Evolutionary conservation across 2,888 invertebrate genomes (phyloP).

Genomic region (Eristalis tenax): DNA sequence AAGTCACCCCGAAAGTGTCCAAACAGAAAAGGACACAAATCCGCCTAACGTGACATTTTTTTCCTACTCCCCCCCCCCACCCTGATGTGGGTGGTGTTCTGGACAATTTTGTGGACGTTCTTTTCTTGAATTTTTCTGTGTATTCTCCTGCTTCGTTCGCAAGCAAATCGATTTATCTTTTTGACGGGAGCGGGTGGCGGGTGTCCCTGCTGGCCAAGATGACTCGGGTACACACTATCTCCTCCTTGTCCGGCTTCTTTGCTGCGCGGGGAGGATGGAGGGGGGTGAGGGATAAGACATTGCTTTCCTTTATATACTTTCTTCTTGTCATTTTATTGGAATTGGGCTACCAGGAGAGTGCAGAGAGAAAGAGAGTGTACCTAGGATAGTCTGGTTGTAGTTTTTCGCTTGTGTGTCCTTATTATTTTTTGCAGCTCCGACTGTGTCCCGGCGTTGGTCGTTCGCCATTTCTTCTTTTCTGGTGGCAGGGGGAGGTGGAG

Average conservation of each 20-base stretch:
- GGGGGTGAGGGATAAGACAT: slow-evolving; percentile 46
- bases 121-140: not conserved
- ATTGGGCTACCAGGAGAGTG: slow-evolving; percentile 66
- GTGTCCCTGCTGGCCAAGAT: slow-evolving; percentile 48
- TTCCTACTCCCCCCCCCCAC: not conserved
- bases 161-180: slow-evolving; percentile 69
- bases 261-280: not conserved
- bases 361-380: not conserved
- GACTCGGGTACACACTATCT: slow-evolving; percentile 52
- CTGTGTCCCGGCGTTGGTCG: slow-evolving; percentile 21
- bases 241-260: slow-evolving; percentile 12
- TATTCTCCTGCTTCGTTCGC: slow-evolving; percentile 11
- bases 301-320: slow-evolving; percentile 51
- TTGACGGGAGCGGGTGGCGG: not conserved
- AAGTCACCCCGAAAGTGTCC: slow-evolving; percentile 72
- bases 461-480: slow-evolving; percentile 53
- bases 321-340: slow-evolving; percentile 64
- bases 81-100: slow-evolving; percentile 20
- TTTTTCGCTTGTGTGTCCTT: slow-evolving; percentile 11
- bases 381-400: slow-evolving; percentile 51
- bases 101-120: slow-evolving; percentile 46
- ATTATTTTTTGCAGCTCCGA: slow-evolving; percentile 20
- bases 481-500: not conserved
- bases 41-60: slow-evolving; percentile 67
- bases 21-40: slow-evolving; percentile 71